Evolutionary conservation across 2,797 vertebrate genomes (phyloP).

Genomic region (Intellagama lesueurii): DNA sequence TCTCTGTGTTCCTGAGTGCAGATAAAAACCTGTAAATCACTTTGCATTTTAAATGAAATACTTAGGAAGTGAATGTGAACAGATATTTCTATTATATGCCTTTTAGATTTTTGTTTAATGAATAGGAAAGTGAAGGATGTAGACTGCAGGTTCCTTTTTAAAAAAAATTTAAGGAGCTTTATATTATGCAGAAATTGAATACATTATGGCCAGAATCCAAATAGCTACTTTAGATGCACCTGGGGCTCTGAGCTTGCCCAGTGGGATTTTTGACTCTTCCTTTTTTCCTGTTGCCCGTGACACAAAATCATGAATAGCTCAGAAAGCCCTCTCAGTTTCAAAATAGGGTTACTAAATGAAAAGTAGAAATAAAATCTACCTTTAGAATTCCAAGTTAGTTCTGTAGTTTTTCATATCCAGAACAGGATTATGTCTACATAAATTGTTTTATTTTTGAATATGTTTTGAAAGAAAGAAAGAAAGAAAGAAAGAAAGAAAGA

Average conservation of each 20-base stretch:
- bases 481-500: too few species aligned
- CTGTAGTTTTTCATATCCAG: neutral
- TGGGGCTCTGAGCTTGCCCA: neutral
- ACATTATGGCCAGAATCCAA: neutral
- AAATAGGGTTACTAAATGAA: neutral
- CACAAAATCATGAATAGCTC: neutral
- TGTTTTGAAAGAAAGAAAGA: too few species aligned
- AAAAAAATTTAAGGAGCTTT: neutral
- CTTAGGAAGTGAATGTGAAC: neutral
- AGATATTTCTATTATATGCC: neutral
- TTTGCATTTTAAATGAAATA: constrained; percentile 3
- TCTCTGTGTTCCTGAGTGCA: neutral
- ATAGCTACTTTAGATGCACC: neutral
- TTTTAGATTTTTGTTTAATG: neutral
- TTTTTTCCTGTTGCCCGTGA: neutral
- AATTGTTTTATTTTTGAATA: too few species aligned
- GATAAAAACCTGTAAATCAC: neutral
- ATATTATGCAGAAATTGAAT: neutral
- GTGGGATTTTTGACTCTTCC: neutral
- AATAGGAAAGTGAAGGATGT: neutral
- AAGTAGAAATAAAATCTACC: neutral
- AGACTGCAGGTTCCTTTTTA: neutral
- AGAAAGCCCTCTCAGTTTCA: neutral
- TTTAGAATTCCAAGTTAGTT: neutral
- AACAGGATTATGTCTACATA: too few species aligned